Evolutionary conservation across 2,888 invertebrate species (phyloP), one percentile per base, ranked within the genome.

Genomic region (Aquatica leii): DNA sequence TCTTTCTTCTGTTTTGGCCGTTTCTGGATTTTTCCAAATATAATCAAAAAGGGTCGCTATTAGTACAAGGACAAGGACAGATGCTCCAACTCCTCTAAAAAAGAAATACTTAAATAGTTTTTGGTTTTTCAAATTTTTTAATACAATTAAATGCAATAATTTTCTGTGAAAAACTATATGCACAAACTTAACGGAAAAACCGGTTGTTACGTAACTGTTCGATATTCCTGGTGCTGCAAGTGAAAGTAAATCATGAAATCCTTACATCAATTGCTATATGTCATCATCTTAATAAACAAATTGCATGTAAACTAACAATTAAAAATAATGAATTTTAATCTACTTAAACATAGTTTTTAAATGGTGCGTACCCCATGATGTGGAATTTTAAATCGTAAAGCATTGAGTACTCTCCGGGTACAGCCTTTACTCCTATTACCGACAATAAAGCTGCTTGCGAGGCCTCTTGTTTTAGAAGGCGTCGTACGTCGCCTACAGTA

Each of bases 341-440:
- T n/a, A n/a, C n/a, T n/a, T n/a, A n/a, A n/a, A n/a, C 2, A 24
- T 2, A 24, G 24, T 24, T 4, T 24, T 24, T 4, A 24, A 24
- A 24, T 24, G 2, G 6, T 4, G 24, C 50, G 17, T 81, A 91
- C 91, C 86, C 85, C 46, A 91, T 83, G 71, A 91, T 85, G 73
- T 88, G 87, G 71, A 91, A 84, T 78, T 89, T 90, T 4, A 83
- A 78, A 77, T 92, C 91, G 1, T 82, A 80, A 72, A 87, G 84
- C 17, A 90, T 74, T 34, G 85, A 82, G 73, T 90, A 92, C 8
- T 82, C 79, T 5, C 91, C 91, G 0, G 92, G 91, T n/a, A 92
- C 90, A 0, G 86, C 83, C 14, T 91, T 84, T 1, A 91, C 86
- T 59, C 83, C 84, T 17, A 88, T 76, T 0, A 90, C 85, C 53